Evolutionary conservation across 2,797 vertebrate species (phyloP).

Genomic region (Buphagus erythrorhynchus): DNA sequence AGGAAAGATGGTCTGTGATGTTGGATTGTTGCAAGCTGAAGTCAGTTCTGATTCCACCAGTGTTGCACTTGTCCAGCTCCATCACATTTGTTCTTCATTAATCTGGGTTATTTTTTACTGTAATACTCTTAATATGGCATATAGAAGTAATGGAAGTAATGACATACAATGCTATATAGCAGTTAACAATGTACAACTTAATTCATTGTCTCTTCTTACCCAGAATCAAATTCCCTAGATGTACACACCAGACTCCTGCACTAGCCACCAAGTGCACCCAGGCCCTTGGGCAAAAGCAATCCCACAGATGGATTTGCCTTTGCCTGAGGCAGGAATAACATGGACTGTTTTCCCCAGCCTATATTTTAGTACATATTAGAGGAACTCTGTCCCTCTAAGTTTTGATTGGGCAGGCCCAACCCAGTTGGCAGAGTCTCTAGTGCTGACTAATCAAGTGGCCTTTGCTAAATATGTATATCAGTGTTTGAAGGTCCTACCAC

Average conservation of each 20-base stretch:
- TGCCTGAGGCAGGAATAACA: neutral
- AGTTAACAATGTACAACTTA: neutral
- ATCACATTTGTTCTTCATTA: neutral
- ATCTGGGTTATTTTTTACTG: neutral
- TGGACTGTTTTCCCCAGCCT: neutral
- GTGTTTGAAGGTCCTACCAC: neutral
- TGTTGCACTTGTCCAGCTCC: neutral
- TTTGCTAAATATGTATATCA: neutral
- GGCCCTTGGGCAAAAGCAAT: neutral
- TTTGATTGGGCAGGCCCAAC: neutral
- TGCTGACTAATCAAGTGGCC: neutral
- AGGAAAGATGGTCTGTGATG: neutral
- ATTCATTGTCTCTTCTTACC: neutral
- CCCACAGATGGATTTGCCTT: neutral
- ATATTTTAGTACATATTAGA: neutral
- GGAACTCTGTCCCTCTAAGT: neutral
- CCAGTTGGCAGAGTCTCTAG: neutral
- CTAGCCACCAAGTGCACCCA: neutral
- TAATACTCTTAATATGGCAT: too few relatives aligned
- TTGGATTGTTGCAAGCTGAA: neutral
- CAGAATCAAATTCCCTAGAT: neutral
- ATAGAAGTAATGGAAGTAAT: neutral
- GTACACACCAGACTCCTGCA: accelerated
- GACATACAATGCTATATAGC: neutral
- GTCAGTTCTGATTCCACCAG: neutral